Base-by-base conservation (phyloP, 2,113 vertebrate species). In the Oenanthe oenanthe region DNA sequence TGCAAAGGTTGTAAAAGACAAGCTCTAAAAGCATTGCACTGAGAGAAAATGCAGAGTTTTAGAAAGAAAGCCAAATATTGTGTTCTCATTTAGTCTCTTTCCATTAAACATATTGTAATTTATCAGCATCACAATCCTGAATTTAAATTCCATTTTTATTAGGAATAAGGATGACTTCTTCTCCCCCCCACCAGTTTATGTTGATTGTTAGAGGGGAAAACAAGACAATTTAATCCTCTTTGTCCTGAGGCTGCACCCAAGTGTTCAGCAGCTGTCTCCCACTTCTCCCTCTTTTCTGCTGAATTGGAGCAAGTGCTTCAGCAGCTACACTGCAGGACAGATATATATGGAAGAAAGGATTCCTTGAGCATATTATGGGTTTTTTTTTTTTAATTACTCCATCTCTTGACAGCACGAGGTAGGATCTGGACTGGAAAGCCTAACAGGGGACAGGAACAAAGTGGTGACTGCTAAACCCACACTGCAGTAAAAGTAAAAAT, bases 111-210 rank as follows among this genome's bases (percentile, higher is more conserved):
- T 60, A 60, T 54, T 58, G 17, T 67, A 78, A 51, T 21, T 51
- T 43, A 4, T 74, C 43, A 81, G 31, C 40, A 53, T 31, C 43
- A 40, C 25, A 51, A 78, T 51, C 14, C 12, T 71, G 40, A 81
- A 88, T 25, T 51, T 62, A 56, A 81, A 63, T 10, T 38, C 48
- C 3, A 50, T 80, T 86, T 50, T 56, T 28, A 42, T 54, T n/a
- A 56, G 17, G 45, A 74, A 51, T 43, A 18, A 73, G 8, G 24
- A 63, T 26, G 7, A 76, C 3, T 66, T 6, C 3, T 66, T 6
- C 12, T 13, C 1, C 3, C 15, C 13, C 4, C 3, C 4, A 20
- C 17, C 19, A 18, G 15, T 10, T 36, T 56, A 63, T 73, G 7
- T 24, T 51, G 18, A 17, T 15, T 67, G 18, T 43, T 53, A 31